Evolutionary conservation across 2,113 vertebrate genomes (phyloP).

Genomic region (Myocastor coypus): DNA sequence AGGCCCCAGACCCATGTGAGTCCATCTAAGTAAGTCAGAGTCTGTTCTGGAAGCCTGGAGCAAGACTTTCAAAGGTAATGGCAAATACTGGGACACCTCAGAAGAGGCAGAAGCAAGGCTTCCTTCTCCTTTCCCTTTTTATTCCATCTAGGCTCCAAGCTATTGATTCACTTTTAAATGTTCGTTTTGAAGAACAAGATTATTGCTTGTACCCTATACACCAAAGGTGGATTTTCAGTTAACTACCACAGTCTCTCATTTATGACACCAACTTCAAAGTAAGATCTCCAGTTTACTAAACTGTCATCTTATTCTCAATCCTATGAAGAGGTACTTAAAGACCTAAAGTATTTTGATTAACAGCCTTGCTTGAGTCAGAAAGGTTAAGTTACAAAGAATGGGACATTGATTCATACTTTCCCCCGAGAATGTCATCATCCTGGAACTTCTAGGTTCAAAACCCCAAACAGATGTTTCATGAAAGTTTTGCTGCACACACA

Average conservation of each 20-base stretch:
- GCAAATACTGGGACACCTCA: neutral
- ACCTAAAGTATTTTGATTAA: neutral
- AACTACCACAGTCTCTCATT: neutral
- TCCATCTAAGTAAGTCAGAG: neutral
- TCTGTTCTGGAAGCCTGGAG: neutral
- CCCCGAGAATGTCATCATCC: accelerated
- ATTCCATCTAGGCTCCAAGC: neutral
- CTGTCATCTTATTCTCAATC: neutral
- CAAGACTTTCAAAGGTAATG: neutral
- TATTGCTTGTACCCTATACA: neutral
- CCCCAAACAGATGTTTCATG: neutral
- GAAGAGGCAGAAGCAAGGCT: neutral
- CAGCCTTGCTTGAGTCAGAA: neutral
- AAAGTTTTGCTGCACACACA: neutral
- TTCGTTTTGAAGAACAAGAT: neutral
- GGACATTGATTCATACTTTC: neutral
- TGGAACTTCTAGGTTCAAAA: accelerated
- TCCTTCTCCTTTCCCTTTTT: neutral
- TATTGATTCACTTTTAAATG: too few species aligned
- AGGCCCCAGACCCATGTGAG: neutral
- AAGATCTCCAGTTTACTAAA: neutral
- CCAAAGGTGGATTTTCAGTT: neutral
- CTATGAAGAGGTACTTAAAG: neutral
- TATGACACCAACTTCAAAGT: neutral
- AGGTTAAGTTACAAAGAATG: accelerated